Evolutionary conservation across 2,888 invertebrate species (phyloP), one percentile per base, ranked within the genome.

Genomic region (Phymatocera aterrima): DNA sequence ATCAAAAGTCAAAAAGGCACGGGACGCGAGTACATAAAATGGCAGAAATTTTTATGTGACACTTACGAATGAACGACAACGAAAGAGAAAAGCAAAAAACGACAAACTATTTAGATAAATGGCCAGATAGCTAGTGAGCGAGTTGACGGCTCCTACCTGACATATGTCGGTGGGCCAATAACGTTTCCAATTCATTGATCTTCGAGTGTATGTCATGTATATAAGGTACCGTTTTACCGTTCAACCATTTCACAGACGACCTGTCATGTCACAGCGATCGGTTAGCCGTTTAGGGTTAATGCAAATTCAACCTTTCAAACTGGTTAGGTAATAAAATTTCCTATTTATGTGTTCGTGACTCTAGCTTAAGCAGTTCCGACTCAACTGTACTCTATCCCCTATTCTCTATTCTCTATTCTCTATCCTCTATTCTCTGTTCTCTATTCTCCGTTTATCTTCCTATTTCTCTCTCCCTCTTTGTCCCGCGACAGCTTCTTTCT

Each of bases 121-220:
- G 10, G 61, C 21, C 1, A 40, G 24, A 15, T 21, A 64, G 34
- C 34, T 10, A 10, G 1, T 15, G 18, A 31, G 18, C 28, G 48
- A 28, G 31, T 43, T 6, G 6, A 43, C 10, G 40, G 6, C 40
- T 18, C 18, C 37, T 24, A 79, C 79, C 82, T 81, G 83, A 79
- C 84, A 84, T 85, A 84, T 83, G 85, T 84, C 83, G 81, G n/a
- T 82, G 81, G 81, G 83, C 78, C 83, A 83, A 80, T 80, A 80
- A 85, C 79, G 77, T 84, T 84, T 84, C 84, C 84, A 81, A 84
- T 84, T 85, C 84, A 84, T 84, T 80, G 83, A 83, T 80, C 83
- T 82, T 81, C 79, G 81, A 81, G 80, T 77, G n/a, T n/a, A n/a
- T n/a, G n/a, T n/a, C n/a, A n/a, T n/a, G n/a, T n/a, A n/a, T n/a